These are phyloP conservation scores for Druceiella hillmani DNA, from an alignment of 2,888 invertebrate genomes.

Conservation along the genomic window DNA sequence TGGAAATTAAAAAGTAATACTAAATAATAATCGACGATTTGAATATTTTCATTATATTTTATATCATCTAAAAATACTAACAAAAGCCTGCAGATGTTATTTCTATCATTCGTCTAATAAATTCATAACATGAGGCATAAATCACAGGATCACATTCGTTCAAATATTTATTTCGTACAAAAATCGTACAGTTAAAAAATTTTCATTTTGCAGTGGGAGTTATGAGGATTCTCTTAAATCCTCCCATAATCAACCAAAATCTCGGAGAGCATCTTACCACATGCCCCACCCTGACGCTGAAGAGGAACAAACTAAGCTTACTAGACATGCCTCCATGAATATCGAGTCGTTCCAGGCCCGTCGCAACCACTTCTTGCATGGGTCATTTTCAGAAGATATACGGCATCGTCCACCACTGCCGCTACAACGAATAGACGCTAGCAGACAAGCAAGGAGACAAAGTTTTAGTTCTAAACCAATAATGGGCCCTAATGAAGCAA, in stretches of 20 bases:
- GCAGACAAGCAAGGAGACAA: slow-evolving; percentile 34
- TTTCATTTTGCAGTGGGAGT: slow-evolving; percentile 53
- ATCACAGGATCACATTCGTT: slow-evolving; percentile 4
- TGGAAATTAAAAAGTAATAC: too few relatives aligned
- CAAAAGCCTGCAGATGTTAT: too few relatives aligned
- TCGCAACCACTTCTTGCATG: slow-evolving; percentile 34
- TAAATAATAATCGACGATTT: too few relatives aligned
- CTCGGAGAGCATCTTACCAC: slow-evolving; percentile 32
- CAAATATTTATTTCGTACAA: slow-evolving; percentile 3
- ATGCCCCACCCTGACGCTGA: slow-evolving; percentile 22
- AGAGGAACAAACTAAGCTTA: slow-evolving; percentile 32
- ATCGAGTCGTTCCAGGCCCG: slow-evolving; percentile 37
- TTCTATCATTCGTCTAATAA: too few relatives aligned
- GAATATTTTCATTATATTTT: too few relatives aligned
- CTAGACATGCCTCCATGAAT: slow-evolving; percentile 39
- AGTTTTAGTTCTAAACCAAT: slow-evolving; percentile 41
- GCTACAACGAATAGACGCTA: slow-evolving; percentile 34
- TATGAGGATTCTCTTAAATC: slow-evolving; percentile 79
- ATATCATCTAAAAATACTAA: too few relatives aligned
- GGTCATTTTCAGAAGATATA: slow-evolving; percentile 45
- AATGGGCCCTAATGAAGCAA: slow-evolving; percentile 27
- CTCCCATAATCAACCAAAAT: not conserved
- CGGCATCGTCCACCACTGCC: slow-evolving; percentile 31
- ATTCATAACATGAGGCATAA: too few relatives aligned
- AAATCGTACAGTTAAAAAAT: not conserved